Percentiles rank a stretch among this genome's conserved stretches.
Evolutionary conservation across 2,113 vertebrate genomes (phyloP).

Genomic region (Serinus canaria): DNA sequence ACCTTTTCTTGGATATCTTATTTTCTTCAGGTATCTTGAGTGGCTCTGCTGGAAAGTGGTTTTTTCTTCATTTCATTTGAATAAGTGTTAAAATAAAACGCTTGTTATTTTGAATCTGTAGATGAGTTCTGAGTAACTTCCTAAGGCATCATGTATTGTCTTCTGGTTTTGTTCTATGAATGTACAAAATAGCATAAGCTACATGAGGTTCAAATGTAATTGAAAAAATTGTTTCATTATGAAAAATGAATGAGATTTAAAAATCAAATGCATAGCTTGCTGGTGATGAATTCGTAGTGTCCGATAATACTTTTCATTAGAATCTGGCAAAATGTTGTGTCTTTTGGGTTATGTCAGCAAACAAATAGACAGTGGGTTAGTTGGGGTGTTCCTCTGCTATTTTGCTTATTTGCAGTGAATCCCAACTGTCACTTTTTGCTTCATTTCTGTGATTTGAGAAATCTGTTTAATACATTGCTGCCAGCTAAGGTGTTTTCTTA

Average conservation of each 20-base stretch:
- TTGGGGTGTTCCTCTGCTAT: neutral
- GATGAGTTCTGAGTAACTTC: neutral
- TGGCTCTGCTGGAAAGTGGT: neutral
- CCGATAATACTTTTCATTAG: neutral
- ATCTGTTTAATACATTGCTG: neutral
- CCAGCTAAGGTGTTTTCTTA: neutral
- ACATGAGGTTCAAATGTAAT: neutral
- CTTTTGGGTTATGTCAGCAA: neutral
- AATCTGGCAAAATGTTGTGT: neutral
- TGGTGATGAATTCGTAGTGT: neutral
- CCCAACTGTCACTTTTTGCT: neutral
- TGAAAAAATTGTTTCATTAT: neutral
- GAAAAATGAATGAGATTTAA: neutral
- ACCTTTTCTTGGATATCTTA: neutral
- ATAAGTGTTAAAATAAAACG: neutral
- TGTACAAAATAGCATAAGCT: neutral
- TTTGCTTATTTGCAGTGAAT: neutral
- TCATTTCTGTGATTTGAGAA: neutral
- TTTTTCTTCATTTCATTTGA: neutral
- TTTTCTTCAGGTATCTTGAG: neutral
- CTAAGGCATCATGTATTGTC: neutral
- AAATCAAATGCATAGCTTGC: neutral
- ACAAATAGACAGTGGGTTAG: neutral
- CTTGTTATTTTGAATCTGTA: neutral
- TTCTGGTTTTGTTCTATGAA: neutral